Evolutionary conservation across 2,113 vertebrate genomes (phyloP).

Genomic region (Elephas maximus): DNA sequence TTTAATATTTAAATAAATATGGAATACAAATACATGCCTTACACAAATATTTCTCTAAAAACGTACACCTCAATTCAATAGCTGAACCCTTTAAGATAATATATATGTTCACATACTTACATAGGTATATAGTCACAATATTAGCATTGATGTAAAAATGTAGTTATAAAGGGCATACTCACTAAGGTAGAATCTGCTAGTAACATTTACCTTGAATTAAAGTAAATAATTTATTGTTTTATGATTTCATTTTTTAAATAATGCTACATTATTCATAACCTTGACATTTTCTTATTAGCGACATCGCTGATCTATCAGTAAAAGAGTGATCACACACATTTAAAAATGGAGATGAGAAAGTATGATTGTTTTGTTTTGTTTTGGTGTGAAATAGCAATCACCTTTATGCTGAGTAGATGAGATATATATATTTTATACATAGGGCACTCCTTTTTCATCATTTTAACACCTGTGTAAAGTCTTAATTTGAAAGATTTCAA

Average conservation of each 20-base stretch:
- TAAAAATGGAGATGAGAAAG: not conserved
- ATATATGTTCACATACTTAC: not conserved
- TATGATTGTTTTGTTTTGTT: not conserved
- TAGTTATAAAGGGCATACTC: not conserved
- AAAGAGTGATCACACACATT: not conserved
- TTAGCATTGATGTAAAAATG: not conserved
- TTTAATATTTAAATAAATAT: not conserved
- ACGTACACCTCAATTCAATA: not conserved
- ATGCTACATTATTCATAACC: not conserved
- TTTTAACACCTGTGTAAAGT: constrained; percentile 32
- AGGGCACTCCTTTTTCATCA: not conserved
- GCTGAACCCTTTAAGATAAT: not conserved
- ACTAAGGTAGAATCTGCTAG: not conserved
- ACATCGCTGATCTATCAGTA: not conserved
- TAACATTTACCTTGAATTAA: constrained; percentile 27
- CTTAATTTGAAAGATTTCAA: constrained; percentile 31
- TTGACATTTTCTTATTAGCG: not conserved
- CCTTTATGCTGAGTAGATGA: not conserved
- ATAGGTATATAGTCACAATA: not conserved
- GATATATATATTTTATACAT: not conserved
- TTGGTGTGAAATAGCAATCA: not conserved
- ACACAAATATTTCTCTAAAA: constrained; percentile 36
- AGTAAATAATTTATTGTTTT: not conserved
- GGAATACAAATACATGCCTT: not conserved
- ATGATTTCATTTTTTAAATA: constrained; percentile 48